Evolutionary conservation across 1,140 invertebrate species (phyloP), one percentile per base, ranked within the genome.

Genomic region (Aphidius gifuensis): DNA sequence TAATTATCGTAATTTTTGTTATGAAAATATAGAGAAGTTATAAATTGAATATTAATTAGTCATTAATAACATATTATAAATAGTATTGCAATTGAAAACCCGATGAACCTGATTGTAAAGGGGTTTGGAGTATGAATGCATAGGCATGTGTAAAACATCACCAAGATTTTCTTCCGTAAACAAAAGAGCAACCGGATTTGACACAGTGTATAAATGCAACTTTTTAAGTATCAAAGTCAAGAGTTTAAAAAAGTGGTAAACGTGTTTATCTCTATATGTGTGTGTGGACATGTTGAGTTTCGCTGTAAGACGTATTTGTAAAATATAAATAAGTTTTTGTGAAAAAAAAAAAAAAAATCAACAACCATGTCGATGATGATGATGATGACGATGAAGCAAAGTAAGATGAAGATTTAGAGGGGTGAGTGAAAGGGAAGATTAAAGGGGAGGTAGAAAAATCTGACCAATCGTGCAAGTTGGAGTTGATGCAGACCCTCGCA

Each of bases 131-230:
- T 53, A 53, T 53, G 23, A 53, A 5, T 53, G 16, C 11, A 8
- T 5, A 40, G 50, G 23, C 23, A 32, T 53, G 50, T 9, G 50
- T 53, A 38, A 39, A 11, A 9, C 7, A 53, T n/a, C 3, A 16
- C 16, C 49, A 32, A 38, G 50, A 38, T 4, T 23, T 5, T n/a
- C 50, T 53, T 53, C 50, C 50, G 50, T 53, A 53, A 53, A 53
- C 50, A 53, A 53, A 53, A 53, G 50, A 39, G 50, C 32, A 53
- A 53, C 50, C 23, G 32, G 50, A 53, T 53, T 53, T 53, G 50
- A 9, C 21, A 4, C 50, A 50, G 21, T 50, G 49, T 50, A 32
- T 16, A 21, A 50, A 50, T 21, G 23, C 8, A 50, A 7, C 49
- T 32, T 50, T 50, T 32, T 32, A 32, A 32, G 23, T 32, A 32